Base-by-base conservation (phyloP, 2,113 vertebrate species). In the Rafetus swinhoei region DNA sequence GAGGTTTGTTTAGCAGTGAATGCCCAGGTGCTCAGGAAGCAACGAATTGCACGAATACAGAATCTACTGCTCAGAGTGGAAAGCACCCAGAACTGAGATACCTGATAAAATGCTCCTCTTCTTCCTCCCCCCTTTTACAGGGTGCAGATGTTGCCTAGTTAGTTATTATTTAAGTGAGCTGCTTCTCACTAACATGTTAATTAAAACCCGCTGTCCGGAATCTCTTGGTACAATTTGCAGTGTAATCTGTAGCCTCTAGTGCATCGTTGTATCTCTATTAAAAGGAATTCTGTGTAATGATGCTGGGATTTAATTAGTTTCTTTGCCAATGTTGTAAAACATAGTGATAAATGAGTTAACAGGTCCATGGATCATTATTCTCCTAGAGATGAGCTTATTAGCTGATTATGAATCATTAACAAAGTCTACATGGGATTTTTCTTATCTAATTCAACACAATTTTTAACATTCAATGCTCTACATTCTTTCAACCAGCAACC, bases 231-330 rank as follows among this genome's bases (percentile, higher is more conserved):
- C 98, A 98, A 98, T 99, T 98, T 99, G 99, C 98, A 98, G 98
- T 96, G 97, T 98, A 99, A 98, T 98, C 97, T 98, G 98, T 97
- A 98, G 98, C 99, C 99, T 99, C 99, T 98, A 98, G 99, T 99
- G 99, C 98, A 99, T 99, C 99, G 98, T 99, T 99, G 99, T 98
- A 98, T 99, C 99, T 99, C 98, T 99, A 99, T 99, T 99, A 99
- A 99, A 98, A 99, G 98, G 98, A 98, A 98, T 99, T 99, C 99
- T 99, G 98, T 99, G 99, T 99, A 99, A 99, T 99, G 99, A 99
- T 99, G 98, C 98, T 98, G 98, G 98, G 98, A 99, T 99, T 99
- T 99, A 99, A 99, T 99, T 99, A 99, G 99, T 99, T 99, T 98
- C 99, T 99, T 98, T 98, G 98, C 98, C 55, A 97, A 98, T 99